Conservation (phyloP, 1,140 invertebrate genomes). For the Drosophila tropicalis region DNA sequence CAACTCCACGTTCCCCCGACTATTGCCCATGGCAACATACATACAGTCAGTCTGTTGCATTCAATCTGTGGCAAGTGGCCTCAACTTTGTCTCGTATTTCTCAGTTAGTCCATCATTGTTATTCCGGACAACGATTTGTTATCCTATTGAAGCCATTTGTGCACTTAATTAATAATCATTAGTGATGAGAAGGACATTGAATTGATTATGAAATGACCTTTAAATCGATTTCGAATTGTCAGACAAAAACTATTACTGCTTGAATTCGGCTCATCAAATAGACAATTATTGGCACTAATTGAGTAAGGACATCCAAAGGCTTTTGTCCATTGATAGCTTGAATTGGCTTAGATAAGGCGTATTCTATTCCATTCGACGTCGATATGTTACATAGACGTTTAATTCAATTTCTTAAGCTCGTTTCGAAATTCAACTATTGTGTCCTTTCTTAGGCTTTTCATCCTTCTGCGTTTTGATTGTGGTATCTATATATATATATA, state of each 20-base stretch:
- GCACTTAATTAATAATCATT: slow-evolving; percentile 56
- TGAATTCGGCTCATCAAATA: slow-evolving; percentile 14
- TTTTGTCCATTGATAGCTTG: not conserved
- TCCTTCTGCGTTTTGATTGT: no score
- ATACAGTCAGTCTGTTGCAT: slow-evolving; percentile 11
- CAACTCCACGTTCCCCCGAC: not conserved
- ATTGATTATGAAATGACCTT: slow-evolving; percentile 41
- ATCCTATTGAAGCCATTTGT: slow-evolving; percentile 34
- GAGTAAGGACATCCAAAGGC: slow-evolving; percentile 10
- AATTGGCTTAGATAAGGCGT: not conserved
- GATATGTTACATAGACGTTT: not conserved
- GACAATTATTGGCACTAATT: not conserved
- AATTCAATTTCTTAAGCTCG: not conserved
- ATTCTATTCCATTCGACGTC: not conserved
- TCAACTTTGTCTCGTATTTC: slow-evolving; percentile 17
- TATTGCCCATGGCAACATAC: slow-evolving; percentile 8
- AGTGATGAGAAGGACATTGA: slow-evolving; percentile 42
- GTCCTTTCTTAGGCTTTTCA: no score
- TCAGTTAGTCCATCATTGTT: not conserved
- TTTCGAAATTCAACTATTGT: not conserved
- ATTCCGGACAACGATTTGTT: slow-evolving; percentile 10
- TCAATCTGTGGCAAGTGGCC: not conserved
- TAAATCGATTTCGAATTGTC: slow-evolving; percentile 26
- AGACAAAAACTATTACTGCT: slow-evolving; percentile 39
- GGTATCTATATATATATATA: no score